phyloP scores from a whole-genome alignment of 2,113 vertebrate species.

The Zapornia atra region DNA sequence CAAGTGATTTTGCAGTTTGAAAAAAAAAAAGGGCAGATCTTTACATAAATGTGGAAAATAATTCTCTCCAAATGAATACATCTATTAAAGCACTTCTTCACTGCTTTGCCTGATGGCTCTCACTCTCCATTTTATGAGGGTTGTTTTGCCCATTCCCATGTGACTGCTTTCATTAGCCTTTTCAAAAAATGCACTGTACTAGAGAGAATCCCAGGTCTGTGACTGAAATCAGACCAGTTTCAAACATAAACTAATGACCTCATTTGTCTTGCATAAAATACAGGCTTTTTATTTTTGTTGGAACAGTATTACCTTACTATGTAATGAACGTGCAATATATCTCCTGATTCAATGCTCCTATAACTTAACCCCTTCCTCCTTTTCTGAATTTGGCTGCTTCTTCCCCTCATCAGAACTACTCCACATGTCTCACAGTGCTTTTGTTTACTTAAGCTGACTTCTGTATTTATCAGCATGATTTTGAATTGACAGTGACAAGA shows the following conservation, averaged over 20 bases:
- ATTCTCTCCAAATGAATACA: constrained; percentile 18
- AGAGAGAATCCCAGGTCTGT: constrained; percentile 29
- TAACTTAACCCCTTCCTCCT: constrained; percentile 34
- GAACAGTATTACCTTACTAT: neutral
- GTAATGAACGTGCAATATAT: constrained; percentile 22
- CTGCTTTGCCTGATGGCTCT: neutral
- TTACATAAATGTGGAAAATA: neutral
- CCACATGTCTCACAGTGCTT: neutral
- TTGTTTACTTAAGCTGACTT: neutral
- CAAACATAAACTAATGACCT: constrained; percentile 54
- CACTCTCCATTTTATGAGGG: neutral
- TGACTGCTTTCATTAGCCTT: neutral
- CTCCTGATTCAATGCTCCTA: neutral
- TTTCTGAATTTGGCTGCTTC: neutral
- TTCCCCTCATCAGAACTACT: neutral
- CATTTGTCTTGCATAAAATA: constrained; percentile 56
- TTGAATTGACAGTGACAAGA: neutral
- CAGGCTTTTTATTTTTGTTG: constrained; percentile 38
- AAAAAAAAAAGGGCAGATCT: neutral
- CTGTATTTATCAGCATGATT: neutral
- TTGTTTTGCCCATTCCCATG: neutral
- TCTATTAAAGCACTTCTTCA: constrained; percentile 4
- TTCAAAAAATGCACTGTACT: neutral
- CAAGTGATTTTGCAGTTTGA: neutral
- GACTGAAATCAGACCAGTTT: constrained; percentile 31